Base-by-base conservation (phyloP, 2,888 invertebrate species). In the Brachypterus glaber region DNA sequence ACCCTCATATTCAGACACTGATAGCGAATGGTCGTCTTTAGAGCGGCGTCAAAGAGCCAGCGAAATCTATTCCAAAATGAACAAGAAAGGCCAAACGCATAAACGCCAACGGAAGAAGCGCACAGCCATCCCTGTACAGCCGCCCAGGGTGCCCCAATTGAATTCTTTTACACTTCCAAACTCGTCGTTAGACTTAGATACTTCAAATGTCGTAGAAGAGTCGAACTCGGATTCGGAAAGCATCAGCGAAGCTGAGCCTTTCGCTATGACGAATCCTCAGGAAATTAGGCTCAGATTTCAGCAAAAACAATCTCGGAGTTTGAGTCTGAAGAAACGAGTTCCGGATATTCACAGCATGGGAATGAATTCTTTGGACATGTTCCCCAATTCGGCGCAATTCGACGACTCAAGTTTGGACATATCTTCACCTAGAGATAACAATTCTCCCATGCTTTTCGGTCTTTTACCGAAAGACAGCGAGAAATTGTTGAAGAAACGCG, bases 1-100 rank as follows among this genome's bases (percentile, higher is more conserved):
- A 53, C 75, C 74, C 52, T 74, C 82, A 39, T 85, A 85, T 64
- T 87, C 87, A 40, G 91, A 92, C 64, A 89, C 91, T 4, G 91
- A 92, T 64, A 89, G 88, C 51, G 91, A 91, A 48, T 85, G 82
- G 60, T 86, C 85, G 51, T 84, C 85, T 45, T 51, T 65, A 38
- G 69, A 73, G 43, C 61, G 71, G 40, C 69, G 77, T 44, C 76
- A 77, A 47, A 69, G 74, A 42, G 71, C 73, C 14, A 72, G 72
- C 48, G 78, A 77, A 50, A 70, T 72, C 17, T 70, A 75, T 53
- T 72, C 74, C 35, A 79, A 80, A 63, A 76, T 76, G 44, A 80
- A 76, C 55, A 73, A 77, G 48, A 80, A 79, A 60, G 47, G 78
- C 4, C 74, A 76, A 31, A 73, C 79, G 12, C 80, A 81, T 58